A percentile compares a stretch with the other conserved stretches of the same genome.
phyloP scores from a whole-genome alignment of 2,113 vertebrate species.

The Cyanistes caeruleus region DNA sequence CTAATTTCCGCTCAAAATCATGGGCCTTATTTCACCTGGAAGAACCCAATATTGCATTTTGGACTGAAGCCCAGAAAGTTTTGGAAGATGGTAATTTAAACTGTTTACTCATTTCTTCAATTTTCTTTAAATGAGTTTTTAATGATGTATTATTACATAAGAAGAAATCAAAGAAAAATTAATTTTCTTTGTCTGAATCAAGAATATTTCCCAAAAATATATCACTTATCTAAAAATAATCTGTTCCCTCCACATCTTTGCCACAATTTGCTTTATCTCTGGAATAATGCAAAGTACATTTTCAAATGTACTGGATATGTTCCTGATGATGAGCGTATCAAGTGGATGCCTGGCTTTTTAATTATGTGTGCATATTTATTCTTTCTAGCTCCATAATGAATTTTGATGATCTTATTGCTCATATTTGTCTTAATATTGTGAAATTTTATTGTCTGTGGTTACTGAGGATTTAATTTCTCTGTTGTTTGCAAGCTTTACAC shows the following conservation, averaged over 20 bases:
- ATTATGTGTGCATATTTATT: neutral
- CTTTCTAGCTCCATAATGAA: neutral
- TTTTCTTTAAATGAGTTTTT: neutral
- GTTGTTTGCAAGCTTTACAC: neutral
- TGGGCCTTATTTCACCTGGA: slow-evolving; percentile 98
- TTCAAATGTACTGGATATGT: neutral
- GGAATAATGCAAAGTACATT: neutral
- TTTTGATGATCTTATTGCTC: neutral
- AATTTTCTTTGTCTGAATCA: neutral
- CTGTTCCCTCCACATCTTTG: neutral
- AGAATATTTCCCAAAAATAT: neutral
- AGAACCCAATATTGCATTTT: slow-evolving; percentile 98
- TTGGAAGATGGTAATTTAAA: slow-evolving; percentile 89
- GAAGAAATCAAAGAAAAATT: neutral
- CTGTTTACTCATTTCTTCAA: neutral
- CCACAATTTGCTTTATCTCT: neutral
- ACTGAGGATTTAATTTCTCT: neutral
- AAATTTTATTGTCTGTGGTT: neutral
- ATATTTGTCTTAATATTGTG: neutral
- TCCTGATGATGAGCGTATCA: neutral
- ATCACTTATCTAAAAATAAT: neutral
- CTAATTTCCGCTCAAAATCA: slow-evolving; percentile 97
- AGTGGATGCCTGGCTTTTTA: neutral
- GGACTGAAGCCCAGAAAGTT: slow-evolving; percentile 98
- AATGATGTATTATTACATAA: neutral